Conservation (phyloP, 2,888 invertebrate species). For the Polia nebulosa region DNA sequence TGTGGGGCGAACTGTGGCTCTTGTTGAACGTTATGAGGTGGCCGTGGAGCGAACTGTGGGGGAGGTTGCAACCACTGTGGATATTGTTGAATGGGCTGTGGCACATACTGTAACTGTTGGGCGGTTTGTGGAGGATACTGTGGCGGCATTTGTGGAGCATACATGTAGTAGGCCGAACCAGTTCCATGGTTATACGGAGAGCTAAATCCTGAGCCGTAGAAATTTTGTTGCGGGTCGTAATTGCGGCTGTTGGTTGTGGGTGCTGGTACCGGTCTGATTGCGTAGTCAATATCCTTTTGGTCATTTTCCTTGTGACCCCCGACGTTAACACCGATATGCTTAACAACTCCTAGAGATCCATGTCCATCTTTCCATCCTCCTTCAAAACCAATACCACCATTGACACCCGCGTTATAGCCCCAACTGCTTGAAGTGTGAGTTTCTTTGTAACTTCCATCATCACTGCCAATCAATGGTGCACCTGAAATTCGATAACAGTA, state of each 20-base stretch:
- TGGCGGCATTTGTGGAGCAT: background rate
- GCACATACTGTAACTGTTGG: background rate
- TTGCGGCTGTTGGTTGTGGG: too few species aligned
- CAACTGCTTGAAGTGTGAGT: background rate
- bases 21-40: background rate
- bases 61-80: background rate
- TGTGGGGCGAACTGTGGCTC: background rate
- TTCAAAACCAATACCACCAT: background rate
- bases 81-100: background rate
- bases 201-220: background rate
- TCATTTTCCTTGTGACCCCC: background rate
- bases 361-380: background rate
- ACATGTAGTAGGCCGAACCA: background rate
- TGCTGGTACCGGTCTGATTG: background rate
- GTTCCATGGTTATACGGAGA: background rate
- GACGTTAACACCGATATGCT: background rate
- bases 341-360: background rate
- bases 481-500: slow-evolving; percentile 16
- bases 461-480: slow-evolving; percentile 3
- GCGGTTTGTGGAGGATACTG: background rate
- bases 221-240: too few species aligned
- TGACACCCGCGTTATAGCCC: background rate
- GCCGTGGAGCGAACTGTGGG: background rate
- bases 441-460: background rate
- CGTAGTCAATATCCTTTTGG: background rate